Evolutionary conservation across 2,888 invertebrate genomes (phyloP).

Genomic region (Lithosia quadra): DNA sequence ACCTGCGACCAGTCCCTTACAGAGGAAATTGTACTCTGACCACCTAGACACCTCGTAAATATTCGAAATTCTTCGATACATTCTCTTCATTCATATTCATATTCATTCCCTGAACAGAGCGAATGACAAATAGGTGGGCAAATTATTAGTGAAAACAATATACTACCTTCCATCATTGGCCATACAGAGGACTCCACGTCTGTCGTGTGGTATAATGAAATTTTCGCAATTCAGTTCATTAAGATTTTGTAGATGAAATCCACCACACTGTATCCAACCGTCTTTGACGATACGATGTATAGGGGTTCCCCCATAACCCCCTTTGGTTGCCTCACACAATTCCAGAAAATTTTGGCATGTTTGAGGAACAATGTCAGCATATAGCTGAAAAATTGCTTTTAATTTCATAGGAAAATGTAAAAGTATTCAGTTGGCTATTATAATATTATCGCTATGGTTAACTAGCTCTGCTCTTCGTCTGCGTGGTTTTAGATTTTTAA

Average conservation of each 20-base stretch:
- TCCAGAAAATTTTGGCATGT: constrained; percentile 87
- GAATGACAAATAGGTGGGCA: no score
- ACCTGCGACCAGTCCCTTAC: no score
- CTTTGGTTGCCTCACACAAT: constrained; percentile 77
- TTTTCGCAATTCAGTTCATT: constrained; percentile 88
- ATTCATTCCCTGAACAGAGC: no score
- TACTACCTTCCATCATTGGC: constrained; percentile 87
- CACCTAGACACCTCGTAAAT: no score
- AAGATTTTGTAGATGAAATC: constrained; percentile 71
- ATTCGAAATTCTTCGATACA: no score
- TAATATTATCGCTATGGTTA: no score
- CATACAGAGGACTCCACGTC: constrained; percentile 90
- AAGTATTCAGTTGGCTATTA: no score
- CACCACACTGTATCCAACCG: constrained; percentile 91
- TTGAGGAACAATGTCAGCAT: constrained; percentile 85
- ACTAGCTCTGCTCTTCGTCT: no score
- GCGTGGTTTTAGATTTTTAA: no score
- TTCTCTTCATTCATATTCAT: no score
- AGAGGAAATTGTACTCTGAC: no score
- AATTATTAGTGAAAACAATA: neutral
- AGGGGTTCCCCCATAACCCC: constrained; percentile 85
- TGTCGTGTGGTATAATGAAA: constrained; percentile 88
- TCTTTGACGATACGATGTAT: constrained; percentile 89
- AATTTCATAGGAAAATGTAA: no score
- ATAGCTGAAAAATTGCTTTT: constrained; percentile 73